Evolutionary conservation across 2,797 vertebrate genomes (phyloP).

Genomic region (Menidia menidia): DNA sequence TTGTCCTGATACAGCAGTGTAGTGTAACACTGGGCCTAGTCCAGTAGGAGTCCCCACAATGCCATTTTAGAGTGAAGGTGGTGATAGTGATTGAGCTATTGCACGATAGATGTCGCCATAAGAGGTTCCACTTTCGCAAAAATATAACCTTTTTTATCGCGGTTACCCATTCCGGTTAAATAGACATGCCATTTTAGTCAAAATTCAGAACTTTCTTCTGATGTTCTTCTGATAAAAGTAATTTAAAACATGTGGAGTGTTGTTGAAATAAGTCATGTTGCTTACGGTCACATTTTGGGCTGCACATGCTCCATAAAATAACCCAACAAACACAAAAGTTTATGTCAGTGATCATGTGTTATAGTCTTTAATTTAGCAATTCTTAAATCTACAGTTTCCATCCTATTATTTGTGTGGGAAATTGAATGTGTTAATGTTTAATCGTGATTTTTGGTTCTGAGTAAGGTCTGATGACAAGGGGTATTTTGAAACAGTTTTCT

Average conservation of each 20-base stretch:
- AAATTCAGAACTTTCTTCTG: not conserved
- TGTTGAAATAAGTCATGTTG: no score
- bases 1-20: no score
- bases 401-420: not conserved
- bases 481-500: constrained; percentile 18
- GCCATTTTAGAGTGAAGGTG: not conserved
- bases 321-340: not conserved
- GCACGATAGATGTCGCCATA: not conserved
- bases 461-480: not conserved
- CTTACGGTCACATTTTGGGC: not conserved
- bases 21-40: not conserved
- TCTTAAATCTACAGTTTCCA: no score
- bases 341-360: no score
- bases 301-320: not conserved
- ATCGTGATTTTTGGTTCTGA: not conserved
- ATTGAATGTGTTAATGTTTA: not conserved
- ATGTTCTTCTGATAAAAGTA: not conserved
- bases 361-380: no score
- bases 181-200: not conserved
- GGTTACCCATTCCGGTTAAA: not conserved
- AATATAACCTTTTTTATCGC: not conserved
- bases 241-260: not conserved
- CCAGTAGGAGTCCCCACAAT: constrained; percentile 18
- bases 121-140: not conserved
- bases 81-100: not conserved